These are phyloP conservation scores for Drosophila lowei DNA, from an alignment of 1,140 invertebrate genomes.

Conservation along the genomic window DNA sequence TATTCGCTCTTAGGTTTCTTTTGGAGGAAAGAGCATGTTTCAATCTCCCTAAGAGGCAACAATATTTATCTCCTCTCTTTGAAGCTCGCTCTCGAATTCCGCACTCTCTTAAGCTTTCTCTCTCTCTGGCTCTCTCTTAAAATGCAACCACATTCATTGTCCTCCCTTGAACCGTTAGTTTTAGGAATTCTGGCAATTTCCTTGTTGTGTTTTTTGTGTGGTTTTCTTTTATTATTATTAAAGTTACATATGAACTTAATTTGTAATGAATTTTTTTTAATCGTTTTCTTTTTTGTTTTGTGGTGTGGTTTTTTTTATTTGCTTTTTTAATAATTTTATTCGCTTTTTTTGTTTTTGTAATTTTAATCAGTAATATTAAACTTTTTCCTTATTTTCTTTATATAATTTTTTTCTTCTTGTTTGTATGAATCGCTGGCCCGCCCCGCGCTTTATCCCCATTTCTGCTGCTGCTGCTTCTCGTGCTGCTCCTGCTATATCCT, in stretches of 20 bases:
- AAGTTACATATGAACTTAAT: slow-evolving; percentile 82
- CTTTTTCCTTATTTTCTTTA: slow-evolving; percentile 51
- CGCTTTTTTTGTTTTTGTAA: slow-evolving; percentile 57
- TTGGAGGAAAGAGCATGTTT: too few relatives aligned
- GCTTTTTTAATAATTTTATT: slow-evolving; percentile 66
- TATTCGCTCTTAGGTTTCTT: background rate
- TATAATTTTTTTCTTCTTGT: slow-evolving; percentile 48
- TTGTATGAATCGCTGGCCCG: slow-evolving; percentile 67
- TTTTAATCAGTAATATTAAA: slow-evolving; percentile 81
- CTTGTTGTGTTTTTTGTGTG: slow-evolving; percentile 35
- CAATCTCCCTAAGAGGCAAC: background rate
- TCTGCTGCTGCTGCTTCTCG: slow-evolving; percentile 13
- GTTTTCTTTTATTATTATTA: slow-evolving; percentile 77
- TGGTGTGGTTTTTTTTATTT: slow-evolving; percentile 6
- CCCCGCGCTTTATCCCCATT: slow-evolving; percentile 46
- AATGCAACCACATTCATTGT: background rate
- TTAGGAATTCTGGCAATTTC: slow-evolving; percentile 41
- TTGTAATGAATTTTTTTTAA: slow-evolving; percentile 75
- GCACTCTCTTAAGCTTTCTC: slow-evolving; percentile 17
- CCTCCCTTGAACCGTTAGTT: slow-evolving; percentile 27
- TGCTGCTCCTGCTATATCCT: slow-evolving; percentile 2
- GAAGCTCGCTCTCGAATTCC: too few relatives aligned
- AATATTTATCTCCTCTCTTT: background rate
- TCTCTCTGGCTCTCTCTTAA: slow-evolving; percentile 26
- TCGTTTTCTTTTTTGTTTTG: slow-evolving; percentile 38